These are phyloP conservation scores for Cheumatopsyche charites DNA, from an alignment of 1,140 invertebrate genomes.

Conservation along the genomic window DNA sequence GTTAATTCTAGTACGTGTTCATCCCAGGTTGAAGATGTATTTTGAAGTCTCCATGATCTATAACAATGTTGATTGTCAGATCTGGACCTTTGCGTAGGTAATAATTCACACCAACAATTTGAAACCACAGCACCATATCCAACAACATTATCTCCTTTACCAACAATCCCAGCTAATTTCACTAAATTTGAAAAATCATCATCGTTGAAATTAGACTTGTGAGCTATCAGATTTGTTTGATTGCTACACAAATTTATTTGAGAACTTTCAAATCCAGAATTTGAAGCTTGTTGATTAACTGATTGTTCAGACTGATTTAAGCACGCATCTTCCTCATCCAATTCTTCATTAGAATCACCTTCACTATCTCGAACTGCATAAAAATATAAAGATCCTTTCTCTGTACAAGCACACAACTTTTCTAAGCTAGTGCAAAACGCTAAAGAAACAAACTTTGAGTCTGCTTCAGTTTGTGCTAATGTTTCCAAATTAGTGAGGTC, in stretches of 20 bases:
- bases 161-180: conserved; percentile 55
- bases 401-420: conserved; percentile 81
- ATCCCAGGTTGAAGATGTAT: conserved; percentile 87
- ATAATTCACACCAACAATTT: conserved; percentile 89
- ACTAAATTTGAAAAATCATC: conserved; percentile 56
- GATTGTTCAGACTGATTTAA: conserved; percentile 53
- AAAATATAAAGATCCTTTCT: conserved; percentile 79
- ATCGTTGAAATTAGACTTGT: conserved; percentile 55
- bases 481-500: conserved; percentile 69
- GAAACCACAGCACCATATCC: conserved; percentile 88
- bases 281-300: conserved; percentile 41
- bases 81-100: conserved; percentile 86
- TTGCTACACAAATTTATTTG: conserved; percentile 1
- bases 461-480: conserved; percentile 67
- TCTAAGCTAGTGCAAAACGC: conserved; percentile 83
- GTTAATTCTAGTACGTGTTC: conserved; percentile 91
- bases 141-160: conserved; percentile 62
- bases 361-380: conserved; percentile 76
- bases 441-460: conserved; percentile 75
- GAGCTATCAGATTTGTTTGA: conserved; percentile 50
- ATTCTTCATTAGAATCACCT: conserved; percentile 71
- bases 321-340: conserved; percentile 68
- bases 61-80: conserved; percentile 81
- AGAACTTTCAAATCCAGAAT: conserved; percentile 57
- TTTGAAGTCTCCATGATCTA: conserved; percentile 84